Percentiles rank a stretch among this genome's conserved stretches.
These are phyloP conservation scores for Drosophila phalerata DNA, from an alignment of 2,888 invertebrate genomes.

Conservation along the genomic window DNA sequence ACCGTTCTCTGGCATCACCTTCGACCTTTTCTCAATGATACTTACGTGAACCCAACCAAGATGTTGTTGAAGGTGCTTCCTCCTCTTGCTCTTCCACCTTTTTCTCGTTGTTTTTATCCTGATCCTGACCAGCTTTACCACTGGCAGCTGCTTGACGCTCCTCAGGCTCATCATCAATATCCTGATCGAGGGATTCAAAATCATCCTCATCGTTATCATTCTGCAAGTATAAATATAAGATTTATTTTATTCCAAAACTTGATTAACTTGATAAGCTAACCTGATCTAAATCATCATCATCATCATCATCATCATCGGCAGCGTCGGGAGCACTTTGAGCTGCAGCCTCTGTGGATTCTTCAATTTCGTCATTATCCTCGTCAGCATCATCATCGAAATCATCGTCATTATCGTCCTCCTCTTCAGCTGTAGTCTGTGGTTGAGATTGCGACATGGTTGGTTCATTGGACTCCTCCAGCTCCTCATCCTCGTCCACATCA, in stretches of 20 bases:
- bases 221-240: conserved; percentile 9
- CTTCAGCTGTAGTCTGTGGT: conserved; percentile 48
- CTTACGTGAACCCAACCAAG: conserved; percentile 84
- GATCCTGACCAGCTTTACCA: conserved; percentile 33
- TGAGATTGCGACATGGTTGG: conserved; percentile 15
- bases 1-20: conserved; percentile 49
- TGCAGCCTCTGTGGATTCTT: conserved; percentile 40
- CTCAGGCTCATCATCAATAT: conserved; percentile 84
- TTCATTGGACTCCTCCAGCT: conserved; percentile 29
- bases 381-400: conserved; percentile 37
- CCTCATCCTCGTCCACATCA: conserved; percentile 74
- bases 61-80: conserved; percentile 66
- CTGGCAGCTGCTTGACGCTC: conserved; percentile 76
- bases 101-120: conserved; percentile 20
- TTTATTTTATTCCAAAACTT: too few relatives aligned
- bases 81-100: conserved; percentile 60
- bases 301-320: conserved; percentile 45
- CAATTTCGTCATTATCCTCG: conserved; percentile 30
- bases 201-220: conserved; percentile 84
- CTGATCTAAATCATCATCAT: conserved; percentile 52
- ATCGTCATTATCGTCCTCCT: conserved; percentile 64
- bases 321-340: conserved; percentile 31
- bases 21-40: conserved; percentile 30
- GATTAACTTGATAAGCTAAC: not conserved
- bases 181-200: conserved; percentile 83